Percentiles rank a stretch among this genome's conserved stretches.
These are phyloP conservation scores for Protaetia brevitarsis DNA, from an alignment of 1,140 invertebrate species.

Conservation along the genomic window DNA sequence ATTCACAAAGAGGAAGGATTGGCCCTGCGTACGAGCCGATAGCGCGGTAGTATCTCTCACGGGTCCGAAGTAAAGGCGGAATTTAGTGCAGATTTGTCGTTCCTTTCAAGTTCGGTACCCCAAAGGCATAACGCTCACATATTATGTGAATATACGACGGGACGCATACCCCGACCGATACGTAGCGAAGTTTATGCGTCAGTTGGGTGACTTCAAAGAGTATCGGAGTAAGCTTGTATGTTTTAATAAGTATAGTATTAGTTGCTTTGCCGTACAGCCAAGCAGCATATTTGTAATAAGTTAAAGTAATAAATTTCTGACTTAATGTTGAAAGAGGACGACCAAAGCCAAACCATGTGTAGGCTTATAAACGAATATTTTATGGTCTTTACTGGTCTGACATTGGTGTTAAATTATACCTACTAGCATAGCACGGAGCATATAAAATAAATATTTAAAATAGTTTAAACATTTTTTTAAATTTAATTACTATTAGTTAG, in stretches of 20 bases:
- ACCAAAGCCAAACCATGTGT: too few relatives aligned
- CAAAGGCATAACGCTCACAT: slow-evolving; percentile 1
- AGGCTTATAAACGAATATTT: too few relatives aligned
- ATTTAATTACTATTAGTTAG: too few relatives aligned
- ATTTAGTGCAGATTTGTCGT: slow-evolving; percentile 15
- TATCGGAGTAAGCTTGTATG: not conserved
- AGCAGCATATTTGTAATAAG: not conserved
- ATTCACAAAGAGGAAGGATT: not conserved
- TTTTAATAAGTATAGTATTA: not conserved
- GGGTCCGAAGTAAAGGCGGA: not conserved
- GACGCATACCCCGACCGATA: not conserved
- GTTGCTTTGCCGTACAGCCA: not conserved
- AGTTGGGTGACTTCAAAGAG: not conserved
- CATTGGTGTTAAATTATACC: too few relatives aligned
- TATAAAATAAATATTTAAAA: too few relatives aligned
- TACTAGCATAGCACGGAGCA: too few relatives aligned
- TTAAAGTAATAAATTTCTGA: not conserved
- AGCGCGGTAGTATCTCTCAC: not conserved
- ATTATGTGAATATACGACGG: not conserved
- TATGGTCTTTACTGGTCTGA: too few relatives aligned
- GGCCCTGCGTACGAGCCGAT: not conserved
- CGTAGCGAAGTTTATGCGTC: not conserved
- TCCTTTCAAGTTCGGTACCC: slow-evolving; percentile 11
- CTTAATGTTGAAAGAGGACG: not conserved
- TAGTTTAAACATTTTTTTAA: too few relatives aligned